Base-by-base conservation (phyloP, 92 coral and sea anemone species). In the Zoanthus sansibaricus region DNA sequence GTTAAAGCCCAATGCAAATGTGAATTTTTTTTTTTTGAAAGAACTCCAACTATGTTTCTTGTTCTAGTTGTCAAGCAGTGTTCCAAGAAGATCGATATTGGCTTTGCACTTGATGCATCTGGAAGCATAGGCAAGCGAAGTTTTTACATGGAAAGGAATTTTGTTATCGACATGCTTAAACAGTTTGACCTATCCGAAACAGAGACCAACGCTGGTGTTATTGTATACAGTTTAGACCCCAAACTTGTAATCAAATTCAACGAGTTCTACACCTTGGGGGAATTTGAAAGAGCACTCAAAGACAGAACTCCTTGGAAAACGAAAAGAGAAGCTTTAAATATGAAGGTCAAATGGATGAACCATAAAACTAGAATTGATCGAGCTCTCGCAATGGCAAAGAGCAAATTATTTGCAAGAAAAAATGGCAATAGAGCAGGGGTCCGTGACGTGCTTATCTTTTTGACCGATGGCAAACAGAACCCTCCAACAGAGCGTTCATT, bases 71-170 rank as follows among this genome's bases (percentile, higher is more conserved):
- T 68, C 42, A 80, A 80, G 17, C 45, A 64, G 30, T 80, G 85
- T 62, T 66, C 72, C 61, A 80, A 80, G 12, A 80, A 20, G 46
- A 66, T 80, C 30, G 85, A 80, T 20, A 3, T 80, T 18, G 85
- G 85, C 18, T 80, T 80, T 21, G 85, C 44, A 15, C 85, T 80
- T 11, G 85, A 80, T 49, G 85, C 85, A 52, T 80, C 85, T 6
- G 85, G 85, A 10, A 80, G 85, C n/a, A 80, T 80, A 33, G 85
- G 85, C 11, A 66, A 37, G 0, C 46, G 7, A 62, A 80, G 33
- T n/a, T 80, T 80, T 80, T 31, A 37, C 61, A 64, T 47, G 52
- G 85, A 42, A 45, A 47, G 58, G 12, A 25, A 80, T 25, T 80
- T 80, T 11, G 73, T 64, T 0, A 45, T 64, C 17, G 85, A 80